Percentiles rank a stretch among this genome's conserved stretches.
Conservation (phyloP, 2,113 vertebrate species). For the Pardalotus punctatus region DNA sequence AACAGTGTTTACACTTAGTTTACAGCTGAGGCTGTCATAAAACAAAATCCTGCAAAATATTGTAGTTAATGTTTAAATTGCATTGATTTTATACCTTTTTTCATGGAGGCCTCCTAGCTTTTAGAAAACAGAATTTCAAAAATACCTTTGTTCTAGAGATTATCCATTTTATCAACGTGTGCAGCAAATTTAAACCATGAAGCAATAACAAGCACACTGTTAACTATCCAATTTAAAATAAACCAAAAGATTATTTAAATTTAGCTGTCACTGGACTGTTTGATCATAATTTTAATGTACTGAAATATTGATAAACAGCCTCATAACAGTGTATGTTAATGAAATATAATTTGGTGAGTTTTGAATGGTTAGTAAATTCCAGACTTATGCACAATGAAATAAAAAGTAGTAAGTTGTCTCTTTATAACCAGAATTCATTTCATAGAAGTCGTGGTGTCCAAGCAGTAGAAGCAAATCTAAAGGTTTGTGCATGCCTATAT, state of each 20-base stretch:
- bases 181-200: neutral
- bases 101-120: neutral
- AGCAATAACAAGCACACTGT: neutral
- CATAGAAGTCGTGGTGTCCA: slow-evolving; percentile 46
- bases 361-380: neutral
- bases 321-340: neutral
- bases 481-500: slow-evolving; percentile 53
- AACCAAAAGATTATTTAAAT: neutral
- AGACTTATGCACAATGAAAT: neutral
- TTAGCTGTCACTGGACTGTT: neutral
- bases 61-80: neutral
- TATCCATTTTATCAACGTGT: neutral
- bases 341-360: neutral
- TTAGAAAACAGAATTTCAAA: neutral
- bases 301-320: neutral
- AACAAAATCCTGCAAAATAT: neutral
- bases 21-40: slow-evolving; percentile 8
- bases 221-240: neutral
- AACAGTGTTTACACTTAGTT: neutral
- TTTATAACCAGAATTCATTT: slow-evolving; percentile 56
- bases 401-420: slow-evolving; percentile 41
- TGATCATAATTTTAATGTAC: neutral
- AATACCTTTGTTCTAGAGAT: neutral
- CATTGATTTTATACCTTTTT: neutral
- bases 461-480: slow-evolving; percentile 55